These are phyloP conservation scores for Drosophila murphyi DNA, from an alignment of 1,140 invertebrate species.

Conservation along the genomic window DNA sequence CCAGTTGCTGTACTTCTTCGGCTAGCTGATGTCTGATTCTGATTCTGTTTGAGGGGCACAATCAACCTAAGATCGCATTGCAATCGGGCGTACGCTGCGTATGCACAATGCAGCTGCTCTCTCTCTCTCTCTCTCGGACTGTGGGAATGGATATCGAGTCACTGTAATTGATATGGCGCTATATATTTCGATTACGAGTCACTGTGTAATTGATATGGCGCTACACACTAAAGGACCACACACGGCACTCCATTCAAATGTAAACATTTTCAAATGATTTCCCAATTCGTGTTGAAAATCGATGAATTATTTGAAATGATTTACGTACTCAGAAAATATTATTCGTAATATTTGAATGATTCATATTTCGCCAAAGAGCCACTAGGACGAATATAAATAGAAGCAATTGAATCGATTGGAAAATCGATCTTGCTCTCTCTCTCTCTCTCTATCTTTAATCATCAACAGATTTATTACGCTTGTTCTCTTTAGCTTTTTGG, in stretches of 20 bases:
- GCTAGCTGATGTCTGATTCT: slow-evolving; percentile 22
- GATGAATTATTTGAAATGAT: neutral
- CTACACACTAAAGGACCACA: slow-evolving; percentile 5
- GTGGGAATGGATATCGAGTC: slow-evolving; percentile 46
- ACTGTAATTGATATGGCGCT: slow-evolving; percentile 61
- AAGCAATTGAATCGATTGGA: no score
- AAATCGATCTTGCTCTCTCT: no score
- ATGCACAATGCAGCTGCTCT: slow-evolving; percentile 54
- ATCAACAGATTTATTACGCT: no score
- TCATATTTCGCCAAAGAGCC: no score
- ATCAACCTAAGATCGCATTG: slow-evolving; percentile 27
- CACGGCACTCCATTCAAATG: no score
- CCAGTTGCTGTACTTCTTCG: neutral
- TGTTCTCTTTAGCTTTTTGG: no score
- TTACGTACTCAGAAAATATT: no score
- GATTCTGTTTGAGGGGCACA: slow-evolving; percentile 19
- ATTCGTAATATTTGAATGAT: no score
- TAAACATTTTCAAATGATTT: no score
- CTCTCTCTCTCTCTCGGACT: neutral
- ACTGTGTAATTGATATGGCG: slow-evolving; percentile 33
- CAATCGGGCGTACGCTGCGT: slow-evolving; percentile 41
- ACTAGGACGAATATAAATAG: no score
- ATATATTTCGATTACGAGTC: slow-evolving; percentile 7
- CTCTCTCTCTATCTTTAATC: no score
- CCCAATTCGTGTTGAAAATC: neutral